These are phyloP conservation scores for Tetrax tetrax DNA, from an alignment of 2,113 vertebrate genomes.

Conservation along the genomic window DNA sequence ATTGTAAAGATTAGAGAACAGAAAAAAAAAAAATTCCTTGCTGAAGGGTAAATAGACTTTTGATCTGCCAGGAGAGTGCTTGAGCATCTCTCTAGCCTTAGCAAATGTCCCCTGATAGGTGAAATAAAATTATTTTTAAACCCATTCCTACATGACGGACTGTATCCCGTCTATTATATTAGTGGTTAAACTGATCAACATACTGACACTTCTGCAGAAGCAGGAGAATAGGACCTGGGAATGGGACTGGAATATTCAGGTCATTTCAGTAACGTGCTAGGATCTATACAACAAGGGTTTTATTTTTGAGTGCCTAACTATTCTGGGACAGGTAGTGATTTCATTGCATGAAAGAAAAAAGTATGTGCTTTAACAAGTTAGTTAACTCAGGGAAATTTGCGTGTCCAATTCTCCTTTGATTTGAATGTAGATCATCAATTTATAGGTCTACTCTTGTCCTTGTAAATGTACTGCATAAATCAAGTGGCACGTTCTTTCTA, in stretches of 20 bases:
- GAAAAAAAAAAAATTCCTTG: constrained; percentile 20
- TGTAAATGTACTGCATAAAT: not conserved
- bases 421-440: not conserved
- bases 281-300: not conserved
- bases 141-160: not conserved
- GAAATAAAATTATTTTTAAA: constrained; percentile 2
- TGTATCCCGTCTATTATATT: not conserved
- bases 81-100: constrained; percentile 13
- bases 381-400: not conserved
- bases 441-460: not conserved
- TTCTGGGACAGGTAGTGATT: not conserved
- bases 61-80: constrained; percentile 18
- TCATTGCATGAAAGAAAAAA: not conserved
- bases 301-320: not conserved
- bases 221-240: not conserved
- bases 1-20: constrained; percentile 27
- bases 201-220: not conserved
- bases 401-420: not conserved
- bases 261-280: not conserved
- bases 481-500: not conserved
- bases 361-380: not conserved
- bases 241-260: not conserved
- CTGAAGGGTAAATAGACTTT: constrained; percentile 47
- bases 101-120: constrained; percentile 30
- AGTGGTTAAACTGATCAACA: not conserved